These are phyloP conservation scores for Tychaedon coryphoeus DNA, from an alignment of 2,113 vertebrate species.

Conservation along the genomic window DNA sequence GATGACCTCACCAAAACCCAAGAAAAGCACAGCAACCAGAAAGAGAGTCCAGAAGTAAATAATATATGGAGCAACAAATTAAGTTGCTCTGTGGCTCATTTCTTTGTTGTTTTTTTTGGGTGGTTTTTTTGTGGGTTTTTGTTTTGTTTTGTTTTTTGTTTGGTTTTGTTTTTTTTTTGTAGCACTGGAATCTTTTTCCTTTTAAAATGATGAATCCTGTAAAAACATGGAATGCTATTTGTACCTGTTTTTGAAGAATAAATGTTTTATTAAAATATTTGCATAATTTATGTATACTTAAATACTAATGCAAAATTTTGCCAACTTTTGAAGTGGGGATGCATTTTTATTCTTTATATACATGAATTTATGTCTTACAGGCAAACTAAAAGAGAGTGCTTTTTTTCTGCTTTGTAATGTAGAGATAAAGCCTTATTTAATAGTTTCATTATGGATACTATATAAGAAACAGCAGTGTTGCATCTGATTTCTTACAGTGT, in stretches of 20 bases:
- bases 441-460: background rate
- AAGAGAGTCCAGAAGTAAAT: constrained; percentile 69
- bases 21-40: constrained; percentile 52
- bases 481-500: background rate
- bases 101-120: background rate
- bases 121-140: background rate
- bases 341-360: constrained; percentile 24
- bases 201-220: constrained; percentile 15
- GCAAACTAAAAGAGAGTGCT: background rate
- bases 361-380: background rate
- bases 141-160: background rate
- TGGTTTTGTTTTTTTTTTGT: background rate
- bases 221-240: constrained; percentile 16
- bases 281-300: constrained; percentile 19
- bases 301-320: constrained; percentile 25
- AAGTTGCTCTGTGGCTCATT: background rate
- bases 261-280: constrained; percentile 61
- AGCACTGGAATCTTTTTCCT: constrained; percentile 4
- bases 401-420: background rate
- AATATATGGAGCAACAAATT: background rate
- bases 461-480: background rate
- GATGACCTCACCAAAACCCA: constrained; percentile 10
- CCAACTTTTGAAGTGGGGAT: background rate
- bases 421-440: background rate
- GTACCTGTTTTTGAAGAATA: constrained; percentile 53